phyloP scores from a whole-genome alignment of 2,888 invertebrate species.

The Leistus spinibarbis region DNA sequence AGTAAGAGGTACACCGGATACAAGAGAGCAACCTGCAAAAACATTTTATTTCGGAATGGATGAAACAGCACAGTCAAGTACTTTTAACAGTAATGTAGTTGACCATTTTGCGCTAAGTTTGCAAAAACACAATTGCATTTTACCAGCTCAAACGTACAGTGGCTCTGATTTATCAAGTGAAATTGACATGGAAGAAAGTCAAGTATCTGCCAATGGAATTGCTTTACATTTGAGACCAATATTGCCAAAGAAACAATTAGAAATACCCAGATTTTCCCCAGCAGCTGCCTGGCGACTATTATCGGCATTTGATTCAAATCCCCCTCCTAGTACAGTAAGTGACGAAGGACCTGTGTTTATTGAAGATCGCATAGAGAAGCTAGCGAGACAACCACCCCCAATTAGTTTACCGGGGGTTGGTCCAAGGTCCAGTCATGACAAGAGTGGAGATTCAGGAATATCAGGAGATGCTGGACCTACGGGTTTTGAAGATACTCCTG shows the following conservation, averaged over 20 bases:
- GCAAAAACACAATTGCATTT: conserved; percentile 43
- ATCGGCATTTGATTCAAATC: conserved; percentile 64
- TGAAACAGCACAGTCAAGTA: conserved; percentile 51
- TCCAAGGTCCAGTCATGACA: conserved; percentile 66
- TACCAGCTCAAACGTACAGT: conserved; percentile 55
- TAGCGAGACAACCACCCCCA: conserved; percentile 61
- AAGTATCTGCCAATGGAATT: conserved; percentile 64
- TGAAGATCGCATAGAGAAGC: conserved; percentile 62
- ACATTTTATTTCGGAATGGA: conserved; percentile 84
- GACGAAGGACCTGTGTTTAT: conserved; percentile 55
- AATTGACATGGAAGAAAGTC: conserved; percentile 55
- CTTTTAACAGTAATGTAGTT: conserved; percentile 37
- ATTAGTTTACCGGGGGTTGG: conserved; percentile 59
- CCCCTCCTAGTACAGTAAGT: conserved; percentile 47
- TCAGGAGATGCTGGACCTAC: conserved; percentile 75
- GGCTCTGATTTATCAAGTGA: conserved; percentile 65
- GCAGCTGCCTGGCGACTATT: conserved; percentile 82
- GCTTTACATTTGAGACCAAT: conserved; percentile 77
- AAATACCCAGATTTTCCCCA: conserved; percentile 81
- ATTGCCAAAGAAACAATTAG: conserved; percentile 76
- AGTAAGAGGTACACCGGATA: conserved; percentile 40
- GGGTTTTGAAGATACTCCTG: conserved; percentile 61
- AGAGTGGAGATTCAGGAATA: conserved; percentile 84
- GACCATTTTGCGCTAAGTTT: conserved; percentile 45
- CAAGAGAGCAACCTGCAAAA: conserved; percentile 56